These are phyloP conservation scores for Engraulis encrasicolus DNA, from an alignment of 2,113 vertebrate genomes.

Conservation along the genomic window DNA sequence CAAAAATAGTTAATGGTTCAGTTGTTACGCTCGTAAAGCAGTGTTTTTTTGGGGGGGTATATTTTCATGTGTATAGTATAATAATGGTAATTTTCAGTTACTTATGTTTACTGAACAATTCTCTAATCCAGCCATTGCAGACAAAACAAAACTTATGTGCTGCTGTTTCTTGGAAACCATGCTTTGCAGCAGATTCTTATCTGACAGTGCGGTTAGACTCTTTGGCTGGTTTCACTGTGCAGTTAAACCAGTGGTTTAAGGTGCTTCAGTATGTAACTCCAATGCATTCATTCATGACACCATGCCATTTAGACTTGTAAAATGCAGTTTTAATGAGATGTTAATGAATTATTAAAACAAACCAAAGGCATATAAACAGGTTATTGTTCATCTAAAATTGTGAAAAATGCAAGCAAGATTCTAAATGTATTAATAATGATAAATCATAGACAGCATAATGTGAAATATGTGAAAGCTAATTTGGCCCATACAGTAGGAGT, in stretches of 20 bases:
- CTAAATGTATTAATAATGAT: too few species aligned
- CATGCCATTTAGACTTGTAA: not conserved
- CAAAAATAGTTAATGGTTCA: too few species aligned
- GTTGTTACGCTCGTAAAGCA: too few species aligned
- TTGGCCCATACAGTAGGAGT: too few species aligned
- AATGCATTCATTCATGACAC: not conserved
- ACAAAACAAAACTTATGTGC: constrained; percentile 17
- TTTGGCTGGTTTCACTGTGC: constrained; percentile 31
- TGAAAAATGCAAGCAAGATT: too few species aligned
- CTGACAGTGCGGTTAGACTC: constrained; percentile 43
- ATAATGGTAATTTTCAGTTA: too few species aligned
- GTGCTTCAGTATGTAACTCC: not conserved
- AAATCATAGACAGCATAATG: too few species aligned
- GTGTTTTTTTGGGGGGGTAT: too few species aligned
- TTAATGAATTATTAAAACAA: not conserved
- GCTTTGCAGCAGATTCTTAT: constrained; percentile 50
- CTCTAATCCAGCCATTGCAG: not conserved
- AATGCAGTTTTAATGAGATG: not conserved
- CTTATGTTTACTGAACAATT: not conserved
- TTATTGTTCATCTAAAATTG: too few species aligned
- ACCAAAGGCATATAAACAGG: not conserved
- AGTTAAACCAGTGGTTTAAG: constrained; percentile 60
- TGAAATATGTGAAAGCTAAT: too few species aligned
- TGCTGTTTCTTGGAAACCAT: constrained; percentile 41
- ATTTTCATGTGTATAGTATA: too few species aligned